Percentiles rank a stretch among this genome's conserved stretches.
These are phyloP conservation scores for Todiramphus saurophagus DNA, from an alignment of 2,113 vertebrate genomes.

Conservation along the genomic window DNA sequence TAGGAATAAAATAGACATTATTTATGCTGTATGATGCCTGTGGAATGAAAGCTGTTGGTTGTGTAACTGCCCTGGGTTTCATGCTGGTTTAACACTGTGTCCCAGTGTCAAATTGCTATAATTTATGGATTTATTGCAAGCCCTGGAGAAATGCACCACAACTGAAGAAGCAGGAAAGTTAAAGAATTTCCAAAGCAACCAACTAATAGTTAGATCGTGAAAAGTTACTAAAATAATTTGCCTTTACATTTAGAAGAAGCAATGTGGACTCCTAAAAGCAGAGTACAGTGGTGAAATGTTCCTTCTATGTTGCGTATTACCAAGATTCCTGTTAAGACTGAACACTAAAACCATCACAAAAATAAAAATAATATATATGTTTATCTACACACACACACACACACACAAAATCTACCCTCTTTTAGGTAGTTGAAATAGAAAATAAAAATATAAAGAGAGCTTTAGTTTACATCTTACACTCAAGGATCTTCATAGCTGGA, in stretches of 20 bases:
- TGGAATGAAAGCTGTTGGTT: background rate
- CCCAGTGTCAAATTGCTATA: background rate
- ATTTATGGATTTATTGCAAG: background rate
- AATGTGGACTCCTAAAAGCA: background rate
- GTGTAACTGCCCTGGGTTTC: background rate
- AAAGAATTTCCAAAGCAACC: background rate
- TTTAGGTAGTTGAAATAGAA: background rate
- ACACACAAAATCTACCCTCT: background rate
- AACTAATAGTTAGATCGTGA: background rate
- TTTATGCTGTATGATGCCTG: background rate
- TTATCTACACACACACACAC: too few relatives aligned
- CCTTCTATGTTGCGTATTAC: background rate
- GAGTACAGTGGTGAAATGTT: background rate
- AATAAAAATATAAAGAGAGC: background rate
- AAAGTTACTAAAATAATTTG: background rate
- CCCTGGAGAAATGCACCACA: background rate
- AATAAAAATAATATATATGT: too few relatives aligned
- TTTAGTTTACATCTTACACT: background rate
- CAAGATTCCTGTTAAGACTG: background rate
- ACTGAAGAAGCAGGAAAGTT: background rate
- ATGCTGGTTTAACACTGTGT: background rate
- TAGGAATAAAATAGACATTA: background rate
- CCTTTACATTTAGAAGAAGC: background rate
- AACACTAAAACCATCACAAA: background rate
- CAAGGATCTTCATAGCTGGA: background rate